These are phyloP conservation scores for Zhuqinia jingwanae DNA, from an alignment of 2,888 invertebrate species.

Conservation along the genomic window DNA sequence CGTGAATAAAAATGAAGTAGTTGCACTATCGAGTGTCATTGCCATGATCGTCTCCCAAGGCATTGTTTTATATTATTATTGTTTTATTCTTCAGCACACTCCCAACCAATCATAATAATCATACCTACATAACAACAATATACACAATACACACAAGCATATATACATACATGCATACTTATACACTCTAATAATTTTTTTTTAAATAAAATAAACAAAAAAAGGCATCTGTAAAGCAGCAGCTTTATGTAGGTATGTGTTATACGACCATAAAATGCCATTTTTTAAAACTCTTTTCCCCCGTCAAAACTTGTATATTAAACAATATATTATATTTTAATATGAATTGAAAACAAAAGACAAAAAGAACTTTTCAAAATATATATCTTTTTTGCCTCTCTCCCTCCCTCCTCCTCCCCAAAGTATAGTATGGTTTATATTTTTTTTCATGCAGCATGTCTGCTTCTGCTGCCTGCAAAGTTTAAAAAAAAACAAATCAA, in stretches of 20 bases:
- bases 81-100: not conserved
- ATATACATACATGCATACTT: not conserved
- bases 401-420: not conserved
- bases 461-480: not conserved
- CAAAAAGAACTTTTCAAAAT: no score
- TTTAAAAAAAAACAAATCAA: not conserved
- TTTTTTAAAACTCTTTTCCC: no score
- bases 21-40: slow-evolving; percentile 22
- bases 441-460: no score
- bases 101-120: not conserved
- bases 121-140: no score
- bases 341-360: slow-evolving; percentile 9
- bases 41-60: slow-evolving; percentile 1
- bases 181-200: no score
- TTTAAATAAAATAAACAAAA: no score
- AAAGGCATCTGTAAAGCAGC: not conserved
- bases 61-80: slow-evolving; percentile 27
- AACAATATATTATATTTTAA: slow-evolving; percentile 11
- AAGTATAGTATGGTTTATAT: no score
- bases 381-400: no score
- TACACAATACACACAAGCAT: no score
- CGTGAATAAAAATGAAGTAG: slow-evolving; percentile 39
- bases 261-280: no score
- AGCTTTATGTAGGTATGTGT: not conserved
- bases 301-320: not conserved